Base-by-base conservation (phyloP, 2,113 vertebrate genomes). In the Jacana jacana region DNA sequence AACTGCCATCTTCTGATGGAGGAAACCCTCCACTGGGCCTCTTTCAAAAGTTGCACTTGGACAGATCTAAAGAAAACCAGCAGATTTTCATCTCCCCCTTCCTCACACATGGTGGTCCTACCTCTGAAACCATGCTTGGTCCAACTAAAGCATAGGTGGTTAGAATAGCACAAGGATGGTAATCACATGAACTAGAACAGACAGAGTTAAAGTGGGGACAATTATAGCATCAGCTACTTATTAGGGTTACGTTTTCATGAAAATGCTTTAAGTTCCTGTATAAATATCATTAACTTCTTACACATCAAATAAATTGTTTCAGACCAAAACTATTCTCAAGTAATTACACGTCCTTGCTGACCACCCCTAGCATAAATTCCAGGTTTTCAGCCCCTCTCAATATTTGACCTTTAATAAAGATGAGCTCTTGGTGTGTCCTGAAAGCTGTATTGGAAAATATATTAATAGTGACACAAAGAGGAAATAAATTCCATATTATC, bases 31-130 rank as follows among this genome's bases (percentile, higher is more conserved):
- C 19, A 8, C 0, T 20, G 48, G 37, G 40, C 27, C 40, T 58
- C 51, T 77, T 60, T 22, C 48, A 40, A n/a, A 78, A 86, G 44
- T 0, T 54, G 15, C 0, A 0, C 17, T 81, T 69, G 28, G 42
- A 88, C 4, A 0, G 0, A 73, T 1, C 14, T 11, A 37, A 64
- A 64, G 17, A 40, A 88, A 91, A 91, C 7, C 0, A 0, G 0
- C 3, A 8, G 27, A 28, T 83, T 80, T 88, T 80, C n/a, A n/a
- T n/a, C n/a, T n/a, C n/a, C n/a, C 42, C 9, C 28, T 73, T 80
- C 46, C 44, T 92, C 40, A 40, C 23, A 24, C 1, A 0, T 17
- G 37, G 19, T 25, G 25, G n/a, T 40, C 31, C 8, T 19, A 65
- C 7, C 35, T 72, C 19, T 46, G 48, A 81, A 77, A 68, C 12